phyloP scores from a whole-genome alignment of 2,113 vertebrate species.

The Ursus arctos region DNA sequence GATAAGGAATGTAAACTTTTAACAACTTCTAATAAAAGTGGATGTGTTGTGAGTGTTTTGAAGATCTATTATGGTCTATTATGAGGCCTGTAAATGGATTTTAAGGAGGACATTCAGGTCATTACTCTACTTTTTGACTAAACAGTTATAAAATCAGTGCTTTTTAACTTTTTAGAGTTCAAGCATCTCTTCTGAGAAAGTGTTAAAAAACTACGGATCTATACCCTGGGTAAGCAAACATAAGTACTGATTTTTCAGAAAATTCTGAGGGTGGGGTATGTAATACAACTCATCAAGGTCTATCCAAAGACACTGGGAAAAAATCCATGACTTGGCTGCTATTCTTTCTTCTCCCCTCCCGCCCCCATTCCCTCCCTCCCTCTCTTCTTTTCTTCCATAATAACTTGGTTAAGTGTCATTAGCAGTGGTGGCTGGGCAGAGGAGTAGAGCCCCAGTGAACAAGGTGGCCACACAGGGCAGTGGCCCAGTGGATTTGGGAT shows the following conservation, averaged over 20 bases:
- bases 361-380: accelerated
- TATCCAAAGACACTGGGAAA: background rate
- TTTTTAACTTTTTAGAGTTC: background rate
- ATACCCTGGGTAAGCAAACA: background rate
- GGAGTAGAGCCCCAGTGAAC: background rate
- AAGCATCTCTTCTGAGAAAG: background rate
- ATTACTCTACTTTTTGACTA: background rate
- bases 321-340: background rate
- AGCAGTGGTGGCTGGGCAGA: background rate
- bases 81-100: background rate
- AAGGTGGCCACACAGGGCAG: background rate
- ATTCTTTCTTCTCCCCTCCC: background rate
- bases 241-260: background rate
- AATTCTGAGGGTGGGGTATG: background rate
- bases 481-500: no score
- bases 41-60: background rate
- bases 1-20: background rate
- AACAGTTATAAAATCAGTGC: background rate
- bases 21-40: background rate
- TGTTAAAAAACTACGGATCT: background rate
- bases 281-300: background rate
- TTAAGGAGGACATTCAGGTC: slow-evolving; percentile 3
- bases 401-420: background rate
- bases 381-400: background rate
- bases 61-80: background rate